Base-by-base conservation (phyloP, 2,113 vertebrate species). In the Rhinichthys klamathensis region DNA sequence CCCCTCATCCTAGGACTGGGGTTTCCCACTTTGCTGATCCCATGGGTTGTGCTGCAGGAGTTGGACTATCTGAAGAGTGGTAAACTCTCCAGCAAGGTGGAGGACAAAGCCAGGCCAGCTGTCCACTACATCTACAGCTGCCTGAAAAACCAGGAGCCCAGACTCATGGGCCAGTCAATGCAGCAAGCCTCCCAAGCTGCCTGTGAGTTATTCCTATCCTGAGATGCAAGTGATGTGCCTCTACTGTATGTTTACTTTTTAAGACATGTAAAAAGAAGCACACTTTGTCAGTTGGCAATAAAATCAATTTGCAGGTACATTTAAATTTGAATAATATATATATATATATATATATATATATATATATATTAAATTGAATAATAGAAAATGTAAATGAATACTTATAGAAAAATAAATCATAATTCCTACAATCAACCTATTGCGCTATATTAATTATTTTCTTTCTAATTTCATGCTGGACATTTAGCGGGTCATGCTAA, bases 41-140 rank as follows among this genome's bases (percentile, higher is more conserved):
- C 98, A 41, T 99, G 98, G 98, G 96, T 98, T 0, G 98, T 99
- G 49, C 92, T 99, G 0, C 98, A 99, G 93, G 98, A 99, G 90
- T 75, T 98, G 91, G 97, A 98, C 85, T 94, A 94, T 30, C 92
- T 98, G 80, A 99, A 98, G 92, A 95, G 90, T 30, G 95, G 96
- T 4, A 96, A 92, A 32, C 89, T 97, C 77, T 90, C 95, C 3
- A 93, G 93, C 74, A 94, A 94, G 0, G 96, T 96, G 82, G 94
- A 95, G 25, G 92, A 94, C 87, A 96, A 95, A 91, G 97, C 96
- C 32, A 85, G 91, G 16, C 97, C 96, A 5, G 97, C 98, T 41
- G 97, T 99, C 77, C 94, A 96, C 21, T 98, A 96, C 90, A 96
- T 99, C 89, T 96, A 97, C 76, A 95, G 65, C 81, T 93, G 94